A percentile compares a stretch with the other conserved stretches of the same genome.
phyloP scores from a whole-genome alignment of 2,888 invertebrate species.

The Ferdinandea cuprea region DNA sequence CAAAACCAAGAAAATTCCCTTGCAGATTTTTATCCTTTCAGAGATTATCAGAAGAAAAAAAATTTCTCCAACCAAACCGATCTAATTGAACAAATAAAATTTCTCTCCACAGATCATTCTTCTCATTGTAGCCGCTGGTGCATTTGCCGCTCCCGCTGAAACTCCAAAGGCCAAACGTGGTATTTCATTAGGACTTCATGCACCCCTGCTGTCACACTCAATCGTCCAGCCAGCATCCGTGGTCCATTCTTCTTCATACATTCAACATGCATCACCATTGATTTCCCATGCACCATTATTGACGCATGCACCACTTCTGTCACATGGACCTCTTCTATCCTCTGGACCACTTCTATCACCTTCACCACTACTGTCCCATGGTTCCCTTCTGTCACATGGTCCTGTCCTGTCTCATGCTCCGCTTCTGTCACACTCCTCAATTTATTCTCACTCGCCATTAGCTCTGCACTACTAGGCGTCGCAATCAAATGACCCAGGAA shows the following conservation, averaged over 20 bases:
- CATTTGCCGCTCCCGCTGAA: conserved; percentile 78
- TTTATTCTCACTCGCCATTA: conserved; percentile 75
- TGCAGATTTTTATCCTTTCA: no score
- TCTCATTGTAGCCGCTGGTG: conserved; percentile 61
- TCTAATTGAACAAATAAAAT: no score
- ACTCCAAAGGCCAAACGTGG: conserved; percentile 79
- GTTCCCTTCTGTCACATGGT: conserved; percentile 43
- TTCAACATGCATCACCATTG: background rate
- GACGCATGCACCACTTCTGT: conserved; percentile 69
- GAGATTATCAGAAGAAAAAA: no score
- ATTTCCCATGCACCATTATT: no score
- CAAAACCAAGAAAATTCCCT: no score
- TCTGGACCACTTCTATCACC: conserved; percentile 43
- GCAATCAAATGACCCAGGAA: background rate
- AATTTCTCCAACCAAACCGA: no score
- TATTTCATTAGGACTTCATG: conserved; percentile 78
- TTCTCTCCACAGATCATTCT: conserved; percentile 52
- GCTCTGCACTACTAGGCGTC: conserved; percentile 38
- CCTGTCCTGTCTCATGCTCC: conserved; percentile 25
- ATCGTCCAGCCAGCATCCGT: conserved; percentile 79
- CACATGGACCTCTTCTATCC: conserved; percentile 74
- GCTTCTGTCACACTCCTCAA: conserved; percentile 40
- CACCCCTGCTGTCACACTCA: conserved; percentile 79
- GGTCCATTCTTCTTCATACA: conserved; percentile 76
- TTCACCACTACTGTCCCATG: conserved; percentile 25